Conservation (phyloP, 2,888 invertebrate genomes). For the Baronia brevicornis region DNA sequence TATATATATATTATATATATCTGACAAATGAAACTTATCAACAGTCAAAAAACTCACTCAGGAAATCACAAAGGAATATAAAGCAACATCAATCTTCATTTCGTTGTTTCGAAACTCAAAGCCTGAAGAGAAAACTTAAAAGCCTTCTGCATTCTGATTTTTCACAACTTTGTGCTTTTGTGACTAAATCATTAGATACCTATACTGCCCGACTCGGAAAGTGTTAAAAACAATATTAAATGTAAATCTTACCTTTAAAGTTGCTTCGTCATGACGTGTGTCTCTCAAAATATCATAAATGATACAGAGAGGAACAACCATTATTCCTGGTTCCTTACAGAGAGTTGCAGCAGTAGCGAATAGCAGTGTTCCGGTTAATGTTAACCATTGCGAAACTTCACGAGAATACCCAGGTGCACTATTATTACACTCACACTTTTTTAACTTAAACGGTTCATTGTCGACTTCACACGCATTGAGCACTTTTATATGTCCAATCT, state of each 20-base stretch:
- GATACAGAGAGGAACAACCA: conserved; percentile 92
- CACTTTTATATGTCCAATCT: conserved; percentile 56
- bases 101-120: not conserved
- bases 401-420: conserved; percentile 60
- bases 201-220: not conserved
- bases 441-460: conserved; percentile 41
- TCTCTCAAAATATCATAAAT: conserved; percentile 87
- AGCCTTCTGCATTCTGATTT: too few relatives aligned
- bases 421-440: conserved; percentile 56
- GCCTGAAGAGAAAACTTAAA: not conserved
- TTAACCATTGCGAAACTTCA: conserved; percentile 70
- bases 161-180: too few relatives aligned
- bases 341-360: conserved; percentile 88
- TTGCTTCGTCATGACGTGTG: conserved; percentile 60
- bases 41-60: too few relatives aligned
- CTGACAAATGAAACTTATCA: too few relatives aligned
- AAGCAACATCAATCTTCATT: not conserved
- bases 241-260: conserved; percentile 74
- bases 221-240: not conserved
- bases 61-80: not conserved
- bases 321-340: conserved; percentile 96
- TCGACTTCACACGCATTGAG: conserved; percentile 52
- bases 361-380: conserved; percentile 77
- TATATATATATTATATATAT: too few relatives aligned
- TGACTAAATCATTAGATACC: not conserved